Conservation (phyloP, 2,113 vertebrate species). For the Tupaia tana region DNA sequence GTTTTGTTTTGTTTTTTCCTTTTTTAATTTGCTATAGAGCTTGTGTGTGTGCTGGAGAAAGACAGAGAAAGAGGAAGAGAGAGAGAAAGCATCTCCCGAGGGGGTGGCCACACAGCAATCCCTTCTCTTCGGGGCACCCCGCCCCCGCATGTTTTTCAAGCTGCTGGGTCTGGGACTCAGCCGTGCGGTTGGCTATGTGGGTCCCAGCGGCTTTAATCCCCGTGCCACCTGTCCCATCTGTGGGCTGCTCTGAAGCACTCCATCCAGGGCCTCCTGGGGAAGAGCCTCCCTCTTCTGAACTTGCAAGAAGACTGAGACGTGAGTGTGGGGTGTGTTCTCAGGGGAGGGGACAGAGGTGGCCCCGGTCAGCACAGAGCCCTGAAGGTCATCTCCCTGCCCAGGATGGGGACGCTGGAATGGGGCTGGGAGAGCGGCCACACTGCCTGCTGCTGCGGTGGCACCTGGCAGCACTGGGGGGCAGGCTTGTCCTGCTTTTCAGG, state of each 20-base stretch:
- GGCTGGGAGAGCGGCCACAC: not conserved
- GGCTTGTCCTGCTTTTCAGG: slow-evolving; percentile 69
- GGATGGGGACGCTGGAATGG: accelerated
- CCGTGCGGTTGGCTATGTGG: too few species aligned
- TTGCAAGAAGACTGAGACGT: not conserved
- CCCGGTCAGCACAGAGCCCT: not conserved
- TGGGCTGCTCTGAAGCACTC: not conserved
- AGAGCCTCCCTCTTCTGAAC: not conserved
- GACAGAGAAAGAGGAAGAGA: too few species aligned
- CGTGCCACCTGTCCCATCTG: too few species aligned
- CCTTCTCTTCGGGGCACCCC: too few species aligned
- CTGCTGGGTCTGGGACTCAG: too few species aligned
- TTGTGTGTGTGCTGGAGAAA: too few species aligned
- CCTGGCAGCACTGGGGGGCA: slow-evolving; percentile 73
- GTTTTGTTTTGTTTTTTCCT: too few species aligned
- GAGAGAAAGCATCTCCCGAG: too few species aligned
- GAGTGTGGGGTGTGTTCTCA: not conserved
- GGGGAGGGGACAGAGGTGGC: not conserved
- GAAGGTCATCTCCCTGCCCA: not conserved
- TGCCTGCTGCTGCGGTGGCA: not conserved
- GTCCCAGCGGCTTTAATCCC: too few species aligned
- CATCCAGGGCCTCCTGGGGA: not conserved
- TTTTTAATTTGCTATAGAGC: too few species aligned
- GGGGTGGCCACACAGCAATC: too few species aligned
- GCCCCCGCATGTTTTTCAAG: too few species aligned